These are phyloP conservation scores for Punctoribates punctum DNA, from an alignment of 2,888 invertebrate genomes.

Conservation along the genomic window DNA sequence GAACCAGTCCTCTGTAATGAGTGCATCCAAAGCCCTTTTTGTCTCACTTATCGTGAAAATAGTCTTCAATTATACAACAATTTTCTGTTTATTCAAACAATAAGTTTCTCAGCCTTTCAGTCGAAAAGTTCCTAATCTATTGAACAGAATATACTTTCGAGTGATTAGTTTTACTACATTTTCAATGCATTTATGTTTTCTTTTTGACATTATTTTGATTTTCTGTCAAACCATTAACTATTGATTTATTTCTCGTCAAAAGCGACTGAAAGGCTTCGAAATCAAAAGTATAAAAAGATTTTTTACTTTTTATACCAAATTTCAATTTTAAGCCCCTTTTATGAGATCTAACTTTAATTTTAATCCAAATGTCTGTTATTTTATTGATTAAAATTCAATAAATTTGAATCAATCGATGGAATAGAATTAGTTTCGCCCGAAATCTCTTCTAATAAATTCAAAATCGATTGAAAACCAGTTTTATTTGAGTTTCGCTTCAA, in stretches of 20 bases:
- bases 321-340: neutral
- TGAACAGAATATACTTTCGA: too few species aligned
- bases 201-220: neutral
- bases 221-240: neutral
- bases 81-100: too few species aligned
- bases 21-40: conserved; percentile 2
- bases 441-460: neutral
- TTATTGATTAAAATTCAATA: neutral
- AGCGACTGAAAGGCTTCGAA: neutral
- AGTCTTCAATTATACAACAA: too few species aligned
- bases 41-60: neutral
- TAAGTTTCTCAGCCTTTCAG: too few species aligned
- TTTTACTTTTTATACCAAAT: neutral
- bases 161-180: too few species aligned
- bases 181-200: too few species aligned
- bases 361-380: neutral
- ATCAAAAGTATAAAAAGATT: neutral
- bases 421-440: neutral
- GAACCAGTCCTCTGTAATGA: neutral
- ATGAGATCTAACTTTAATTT: neutral
- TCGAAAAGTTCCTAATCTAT: too few species aligned
- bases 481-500: neutral
- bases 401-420: neutral
- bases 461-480: conserved; percentile 2
- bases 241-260: neutral